Evolutionary conservation across 2,888 invertebrate genomes (phyloP).

Genomic region (Byasa hedistus): DNA sequence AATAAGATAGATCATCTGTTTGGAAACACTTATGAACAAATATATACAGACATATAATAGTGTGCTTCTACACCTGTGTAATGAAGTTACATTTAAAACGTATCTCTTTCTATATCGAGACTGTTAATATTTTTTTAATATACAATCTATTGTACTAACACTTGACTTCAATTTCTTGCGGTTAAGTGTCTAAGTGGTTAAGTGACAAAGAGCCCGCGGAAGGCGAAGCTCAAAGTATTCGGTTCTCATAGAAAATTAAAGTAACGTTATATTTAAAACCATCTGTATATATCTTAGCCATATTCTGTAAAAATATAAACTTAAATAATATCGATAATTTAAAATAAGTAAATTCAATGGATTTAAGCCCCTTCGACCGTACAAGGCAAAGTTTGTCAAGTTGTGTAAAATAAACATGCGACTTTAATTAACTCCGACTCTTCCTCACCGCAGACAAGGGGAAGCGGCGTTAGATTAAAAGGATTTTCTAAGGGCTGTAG

Average conservation of each 20-base stretch:
- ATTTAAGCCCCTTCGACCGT: background rate
- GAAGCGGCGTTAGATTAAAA: slow-evolving; percentile 20
- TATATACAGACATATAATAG: too few species aligned
- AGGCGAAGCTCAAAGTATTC: too few species aligned
- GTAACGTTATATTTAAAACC: background rate
- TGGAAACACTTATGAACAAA: too few species aligned
- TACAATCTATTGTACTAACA: too few species aligned
- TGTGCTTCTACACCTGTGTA: too few species aligned
- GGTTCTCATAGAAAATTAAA: background rate
- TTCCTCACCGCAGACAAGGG: slow-evolving; percentile 22
- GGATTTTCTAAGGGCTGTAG: slow-evolving; percentile 12
- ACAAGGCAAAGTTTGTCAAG: slow-evolving; percentile 15
- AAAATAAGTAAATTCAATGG: background rate
- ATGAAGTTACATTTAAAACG: too few species aligned
- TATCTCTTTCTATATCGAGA: too few species aligned
- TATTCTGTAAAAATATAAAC: background rate
- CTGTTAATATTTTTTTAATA: too few species aligned
- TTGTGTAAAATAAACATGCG: slow-evolving; percentile 20
- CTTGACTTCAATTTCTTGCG: too few species aligned
- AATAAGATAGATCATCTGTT: too few species aligned
- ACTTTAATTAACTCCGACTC: slow-evolving; percentile 18
- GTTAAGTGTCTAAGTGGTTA: too few species aligned
- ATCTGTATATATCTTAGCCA: background rate
- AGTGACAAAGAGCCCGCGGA: too few species aligned
- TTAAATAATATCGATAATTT: background rate